Base-by-base conservation (phyloP, 1,140 invertebrate species). In the Leptinotarsa texana region DNA sequence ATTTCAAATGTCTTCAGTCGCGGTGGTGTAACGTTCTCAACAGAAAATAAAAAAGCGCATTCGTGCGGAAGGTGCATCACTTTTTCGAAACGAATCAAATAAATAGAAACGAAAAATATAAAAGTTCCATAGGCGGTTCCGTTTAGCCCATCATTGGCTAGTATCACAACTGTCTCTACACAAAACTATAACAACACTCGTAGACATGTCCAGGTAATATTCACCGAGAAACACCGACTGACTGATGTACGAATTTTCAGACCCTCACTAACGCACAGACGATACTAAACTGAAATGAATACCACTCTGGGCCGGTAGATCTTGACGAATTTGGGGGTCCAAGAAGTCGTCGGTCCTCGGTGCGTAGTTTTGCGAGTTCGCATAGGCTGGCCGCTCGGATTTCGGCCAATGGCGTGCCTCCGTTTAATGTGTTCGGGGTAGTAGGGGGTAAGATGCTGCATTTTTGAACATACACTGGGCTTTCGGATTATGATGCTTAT, bases 281-380 rank as follows among this genome's bases (percentile, higher is more conserved):
- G 24, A 13, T 49, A 13, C 49, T 67, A 65, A 68, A 78, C 71
- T 75, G 61, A 75, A 48, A 61, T 73, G 24, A 72, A 67, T 47
- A 61, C 51, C 21, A 27, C 48, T 75, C 27, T 49, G 62, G 51
- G 63, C 73, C 61, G 77, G 51, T 67, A 62, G 24, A 67, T 71
- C 69, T 21, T 57, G 42, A 47, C 65, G 73, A 75, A 71, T 78
- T 78, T 73, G 77, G 74, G 67, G 77, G 74, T 76, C 71, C 75
- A 73, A 73, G 51, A 65, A 74, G 73, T 69, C 61, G 51, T 61
- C 49, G 33, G 33, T 33, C 27, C 3, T 33, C 49, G 49, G 69
- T 65, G 75, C 76, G 78, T 75, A 76, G 75, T 79, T 79, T 78
- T 72, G 78, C 78, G 74, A 79, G 69, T 79, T 79, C 73, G 78